Conservation (phyloP, 2,797 vertebrate species). For the Rhynchonycteris naso region DNA sequence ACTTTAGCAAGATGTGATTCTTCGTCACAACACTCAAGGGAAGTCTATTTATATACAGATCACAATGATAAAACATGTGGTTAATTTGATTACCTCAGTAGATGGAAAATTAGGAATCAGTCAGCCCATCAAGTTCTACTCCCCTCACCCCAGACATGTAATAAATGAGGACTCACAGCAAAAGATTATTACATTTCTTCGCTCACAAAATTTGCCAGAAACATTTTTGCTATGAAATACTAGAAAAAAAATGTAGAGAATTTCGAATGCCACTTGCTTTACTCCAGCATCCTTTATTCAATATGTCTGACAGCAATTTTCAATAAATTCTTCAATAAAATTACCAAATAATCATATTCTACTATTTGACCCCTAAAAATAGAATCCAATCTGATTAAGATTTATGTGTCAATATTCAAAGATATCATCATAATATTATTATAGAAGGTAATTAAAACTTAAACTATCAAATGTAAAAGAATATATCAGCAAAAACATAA, state of each 20-base stretch:
- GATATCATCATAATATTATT: background rate
- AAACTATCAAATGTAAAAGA: background rate
- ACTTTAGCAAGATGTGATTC: background rate
- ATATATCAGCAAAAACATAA: conserved; percentile 26
- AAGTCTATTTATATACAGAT: background rate
- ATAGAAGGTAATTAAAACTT: conserved; percentile 2
- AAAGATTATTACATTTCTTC: background rate
- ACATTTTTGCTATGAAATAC: background rate
- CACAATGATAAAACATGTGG: background rate
- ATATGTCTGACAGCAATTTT: background rate
- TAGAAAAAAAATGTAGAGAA: background rate
- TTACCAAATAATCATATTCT: background rate
- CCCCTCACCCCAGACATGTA: background rate
- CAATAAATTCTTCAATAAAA: conserved; percentile 10
- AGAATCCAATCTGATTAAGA: background rate
- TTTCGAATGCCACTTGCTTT: conserved; percentile 42
- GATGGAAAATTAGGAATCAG: background rate
- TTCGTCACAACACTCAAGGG: background rate
- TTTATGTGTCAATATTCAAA: conserved; percentile 46
- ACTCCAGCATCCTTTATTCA: conserved; percentile 27
- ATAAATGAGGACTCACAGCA: background rate
- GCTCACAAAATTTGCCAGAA: conserved; percentile 36
- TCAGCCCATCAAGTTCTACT: background rate
- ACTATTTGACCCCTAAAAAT: conserved; percentile 11
- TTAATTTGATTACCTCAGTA: conserved; percentile 43